Conservation (phyloP, 2,797 vertebrate species). For the Mycteria americana region DNA sequence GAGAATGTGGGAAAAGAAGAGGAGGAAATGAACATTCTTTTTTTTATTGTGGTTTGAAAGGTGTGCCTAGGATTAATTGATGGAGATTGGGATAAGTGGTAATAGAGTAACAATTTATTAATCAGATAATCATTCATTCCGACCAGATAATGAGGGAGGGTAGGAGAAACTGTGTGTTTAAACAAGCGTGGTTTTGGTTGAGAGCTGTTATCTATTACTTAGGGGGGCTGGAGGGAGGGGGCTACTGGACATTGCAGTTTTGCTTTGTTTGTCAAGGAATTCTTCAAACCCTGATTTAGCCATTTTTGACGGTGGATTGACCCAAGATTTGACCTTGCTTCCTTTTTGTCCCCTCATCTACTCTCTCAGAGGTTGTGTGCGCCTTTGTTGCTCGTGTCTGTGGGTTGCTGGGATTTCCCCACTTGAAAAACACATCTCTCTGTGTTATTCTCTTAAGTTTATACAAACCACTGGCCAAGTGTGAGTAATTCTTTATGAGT, state of each 20-base stretch:
- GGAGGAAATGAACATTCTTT: not conserved
- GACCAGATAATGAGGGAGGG: not conserved
- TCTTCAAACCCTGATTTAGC: not conserved
- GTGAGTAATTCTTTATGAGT: not conserved
- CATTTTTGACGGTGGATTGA: not conserved
- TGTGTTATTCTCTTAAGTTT: not conserved
- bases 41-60: slow-evolving; percentile 2
- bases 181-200: not conserved
- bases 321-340: not conserved
- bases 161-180: not conserved
- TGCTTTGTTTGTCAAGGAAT: not conserved
- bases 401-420: not conserved
- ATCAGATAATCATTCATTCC: slow-evolving; percentile 32
- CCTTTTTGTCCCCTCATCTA: not conserved
- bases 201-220: not conserved
- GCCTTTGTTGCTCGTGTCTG: not conserved
- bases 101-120: slow-evolving; percentile 37
- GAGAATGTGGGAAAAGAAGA: slow-evolving; percentile 34
- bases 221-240: not conserved
- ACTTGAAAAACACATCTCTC: not conserved
- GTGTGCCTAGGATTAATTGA: not conserved
- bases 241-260: not conserved
- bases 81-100: not conserved
- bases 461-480: not conserved
- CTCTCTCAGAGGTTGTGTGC: not conserved